Evolutionary conservation across 2,113 vertebrate species (phyloP).

Genomic region (Semnopithecus entellus): DNA sequence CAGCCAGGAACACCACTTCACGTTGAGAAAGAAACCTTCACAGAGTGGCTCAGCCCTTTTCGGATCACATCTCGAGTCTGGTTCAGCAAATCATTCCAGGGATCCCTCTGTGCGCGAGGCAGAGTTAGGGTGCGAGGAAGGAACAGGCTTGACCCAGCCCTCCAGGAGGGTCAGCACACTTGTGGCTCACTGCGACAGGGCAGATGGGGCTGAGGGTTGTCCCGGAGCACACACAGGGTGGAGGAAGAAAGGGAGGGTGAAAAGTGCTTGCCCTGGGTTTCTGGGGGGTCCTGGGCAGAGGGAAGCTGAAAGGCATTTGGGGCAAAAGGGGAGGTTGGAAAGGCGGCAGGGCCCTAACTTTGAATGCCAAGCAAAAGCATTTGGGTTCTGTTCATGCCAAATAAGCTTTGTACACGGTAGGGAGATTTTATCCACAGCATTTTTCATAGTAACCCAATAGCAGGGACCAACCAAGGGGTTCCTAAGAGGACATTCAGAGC

Average conservation of each 20-base stretch:
- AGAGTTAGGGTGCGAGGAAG: neutral
- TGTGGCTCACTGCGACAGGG: neutral
- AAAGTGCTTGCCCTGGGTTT: neutral
- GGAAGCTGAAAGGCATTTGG: no score
- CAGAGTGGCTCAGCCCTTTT: neutral
- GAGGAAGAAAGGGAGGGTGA: neutral
- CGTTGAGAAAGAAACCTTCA: neutral
- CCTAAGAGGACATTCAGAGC: neutral
- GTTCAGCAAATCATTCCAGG: neutral
- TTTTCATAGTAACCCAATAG: neutral
- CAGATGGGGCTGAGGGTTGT: neutral
- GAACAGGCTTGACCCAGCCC: neutral
- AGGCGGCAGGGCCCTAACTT: neutral
- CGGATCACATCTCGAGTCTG: neutral
- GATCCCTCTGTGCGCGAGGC: neutral
- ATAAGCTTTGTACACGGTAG: neutral
- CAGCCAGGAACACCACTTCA: neutral
- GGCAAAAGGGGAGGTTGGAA: no score
- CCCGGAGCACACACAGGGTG: accelerated
- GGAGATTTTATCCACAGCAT: neutral
- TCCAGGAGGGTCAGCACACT: accelerated
- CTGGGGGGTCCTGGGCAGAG: neutral
- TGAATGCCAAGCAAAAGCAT: neutral
- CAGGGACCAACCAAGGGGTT: neutral
- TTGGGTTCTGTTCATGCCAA: neutral